Conservation (phyloP, 2,113 vertebrate species). For the Megaleporinus macrocephalus region DNA sequence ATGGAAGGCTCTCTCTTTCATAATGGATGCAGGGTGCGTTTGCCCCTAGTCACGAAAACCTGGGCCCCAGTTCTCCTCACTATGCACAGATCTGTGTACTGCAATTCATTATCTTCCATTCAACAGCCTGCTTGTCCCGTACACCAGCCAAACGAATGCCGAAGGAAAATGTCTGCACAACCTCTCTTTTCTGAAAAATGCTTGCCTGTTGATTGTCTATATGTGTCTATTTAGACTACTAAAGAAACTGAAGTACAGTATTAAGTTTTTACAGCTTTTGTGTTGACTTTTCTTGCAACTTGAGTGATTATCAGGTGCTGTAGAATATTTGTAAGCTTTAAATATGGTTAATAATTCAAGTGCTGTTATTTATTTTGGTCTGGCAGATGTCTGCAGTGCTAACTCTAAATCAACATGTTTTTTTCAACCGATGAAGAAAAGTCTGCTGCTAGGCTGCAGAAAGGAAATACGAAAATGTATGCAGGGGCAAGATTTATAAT, state of each 20-base stretch:
- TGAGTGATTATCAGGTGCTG: too few species aligned
- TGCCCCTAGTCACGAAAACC: slow-evolving; percentile 22
- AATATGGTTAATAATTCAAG: neutral
- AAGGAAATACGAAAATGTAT: neutral
- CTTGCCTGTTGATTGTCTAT: neutral
- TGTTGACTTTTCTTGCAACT: neutral
- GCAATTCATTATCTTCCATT: slow-evolving; percentile 43
- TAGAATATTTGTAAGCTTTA: neutral
- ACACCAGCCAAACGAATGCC: slow-evolving; percentile 4
- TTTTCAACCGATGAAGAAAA: neutral
- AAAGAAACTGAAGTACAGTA: neutral
- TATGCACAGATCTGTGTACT: slow-evolving; percentile 36
- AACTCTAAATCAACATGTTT: too few species aligned
- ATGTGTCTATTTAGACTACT: neutral
- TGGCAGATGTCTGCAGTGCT: neutral
- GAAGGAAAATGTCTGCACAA: slow-evolving; percentile 1
- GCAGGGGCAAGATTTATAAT: neutral
- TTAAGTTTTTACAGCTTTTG: neutral
- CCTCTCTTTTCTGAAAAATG: neutral
- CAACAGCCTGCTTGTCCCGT: slow-evolving; percentile 25
- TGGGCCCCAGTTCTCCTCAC: slow-evolving; percentile 18
- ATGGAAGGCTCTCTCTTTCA: slow-evolving; percentile 27
- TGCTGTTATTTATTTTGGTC: too few species aligned
- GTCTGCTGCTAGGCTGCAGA: neutral
- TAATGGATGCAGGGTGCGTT: slow-evolving; percentile 31